These are phyloP conservation scores for Pollachius pollachius DNA, from an alignment of 2,113 vertebrate species.

Conservation along the genomic window DNA sequence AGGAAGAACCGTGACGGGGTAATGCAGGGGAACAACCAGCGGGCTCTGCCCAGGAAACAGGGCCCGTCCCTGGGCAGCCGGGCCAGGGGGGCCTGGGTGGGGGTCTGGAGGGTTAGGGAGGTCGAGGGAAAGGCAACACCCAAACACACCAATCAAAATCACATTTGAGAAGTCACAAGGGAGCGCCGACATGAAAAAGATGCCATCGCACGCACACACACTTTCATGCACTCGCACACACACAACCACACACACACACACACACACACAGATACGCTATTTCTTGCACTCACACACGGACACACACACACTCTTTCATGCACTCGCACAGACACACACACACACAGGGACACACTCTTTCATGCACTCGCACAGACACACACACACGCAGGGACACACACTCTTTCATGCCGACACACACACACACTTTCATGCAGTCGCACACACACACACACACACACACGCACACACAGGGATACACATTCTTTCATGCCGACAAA, in stretches of 20 bases:
- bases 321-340: conserved; percentile 6
- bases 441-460: not conserved
- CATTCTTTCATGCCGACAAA: too few species aligned
- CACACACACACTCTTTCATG: conserved; percentile 17
- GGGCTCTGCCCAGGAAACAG: conserved; percentile 31
- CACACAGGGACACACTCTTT: conserved; percentile 1
- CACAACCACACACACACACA: too few species aligned
- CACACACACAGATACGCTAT: conserved; percentile 3
- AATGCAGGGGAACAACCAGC: conserved; percentile 40
- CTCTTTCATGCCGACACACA: not conserved
- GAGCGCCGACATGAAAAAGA: too few species aligned
- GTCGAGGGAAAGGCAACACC: too few species aligned
- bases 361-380: conserved; percentile 21
- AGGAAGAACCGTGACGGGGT: conserved; percentile 29
- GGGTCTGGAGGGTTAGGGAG: conserved; percentile 37
- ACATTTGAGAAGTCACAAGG: too few species aligned
- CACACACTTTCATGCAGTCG: too few species aligned
- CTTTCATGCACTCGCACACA: too few species aligned
- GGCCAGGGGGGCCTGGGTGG: conserved; percentile 37
- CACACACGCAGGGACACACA: not conserved
- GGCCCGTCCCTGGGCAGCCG: conserved; percentile 26
- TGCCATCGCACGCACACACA: too few species aligned
- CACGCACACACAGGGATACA: conserved; percentile 10
- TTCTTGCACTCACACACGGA: not conserved
- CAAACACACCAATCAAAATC: too few species aligned